phyloP scores from a whole-genome alignment of 1,140 invertebrate genomes.

The Microplitis demolitor region DNA sequence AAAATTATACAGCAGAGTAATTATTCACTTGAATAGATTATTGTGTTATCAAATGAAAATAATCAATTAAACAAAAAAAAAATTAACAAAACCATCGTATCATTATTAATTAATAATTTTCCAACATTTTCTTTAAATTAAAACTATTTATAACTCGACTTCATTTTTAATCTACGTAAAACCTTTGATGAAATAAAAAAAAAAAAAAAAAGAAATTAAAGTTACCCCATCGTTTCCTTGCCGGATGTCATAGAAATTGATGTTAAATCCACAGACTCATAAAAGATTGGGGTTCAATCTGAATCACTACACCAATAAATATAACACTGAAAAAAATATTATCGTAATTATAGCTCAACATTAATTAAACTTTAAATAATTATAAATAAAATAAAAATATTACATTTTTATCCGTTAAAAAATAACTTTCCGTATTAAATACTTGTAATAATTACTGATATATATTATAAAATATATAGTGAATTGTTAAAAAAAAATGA shows the following conservation, averaged over 20 bases:
- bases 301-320: constrained; percentile 4
- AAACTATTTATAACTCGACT: too few species aligned
- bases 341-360: background rate
- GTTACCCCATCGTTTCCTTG: constrained; percentile 59
- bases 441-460: too few species aligned
- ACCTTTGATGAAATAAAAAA: background rate
- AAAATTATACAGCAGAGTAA: constrained; percentile 1
- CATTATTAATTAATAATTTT: background rate
- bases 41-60: constrained; percentile 13
- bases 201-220: background rate
- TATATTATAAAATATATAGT: background rate
- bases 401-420: too few species aligned
- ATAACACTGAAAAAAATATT: constrained; percentile 20
- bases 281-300: constrained; percentile 32
- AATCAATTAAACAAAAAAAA: background rate
- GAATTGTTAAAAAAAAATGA: constrained; percentile 25
- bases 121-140: background rate
- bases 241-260: constrained; percentile 56
- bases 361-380: background rate
- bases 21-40: constrained; percentile 5
- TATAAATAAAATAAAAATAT: background rate
- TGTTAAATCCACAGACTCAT: constrained; percentile 44
- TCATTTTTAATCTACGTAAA: background rate
- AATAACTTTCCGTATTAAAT: too few species aligned
- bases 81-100: background rate